A percentile compares a stretch with the other conserved stretches of the same genome.
Conservation (phyloP, 1,140 invertebrate species). For the Aplysia californica region DNA sequence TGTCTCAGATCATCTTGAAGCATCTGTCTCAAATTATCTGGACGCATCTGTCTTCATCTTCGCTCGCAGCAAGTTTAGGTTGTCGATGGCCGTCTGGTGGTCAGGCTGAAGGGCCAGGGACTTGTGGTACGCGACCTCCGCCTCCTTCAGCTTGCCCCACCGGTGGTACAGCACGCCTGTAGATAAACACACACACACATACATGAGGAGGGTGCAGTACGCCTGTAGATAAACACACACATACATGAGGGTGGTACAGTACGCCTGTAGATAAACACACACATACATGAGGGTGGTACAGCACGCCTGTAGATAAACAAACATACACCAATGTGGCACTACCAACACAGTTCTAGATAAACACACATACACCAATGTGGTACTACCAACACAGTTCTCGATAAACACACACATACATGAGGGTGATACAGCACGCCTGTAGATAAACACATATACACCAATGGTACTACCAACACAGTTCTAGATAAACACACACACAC, state of each 20-base stretch:
- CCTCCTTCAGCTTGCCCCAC: constrained; percentile 84
- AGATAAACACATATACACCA: not conserved
- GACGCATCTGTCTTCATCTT: constrained; percentile 46
- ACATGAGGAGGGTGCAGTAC: not conserved
- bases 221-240: not conserved
- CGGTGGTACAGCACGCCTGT: constrained; percentile 92
- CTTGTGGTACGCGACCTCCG: constrained; percentile 80
- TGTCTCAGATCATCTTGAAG: too few relatives aligned
- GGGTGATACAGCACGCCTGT: constrained; percentile 90
- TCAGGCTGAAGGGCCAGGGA: constrained; percentile 80
- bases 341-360: not conserved
- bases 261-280: not conserved
- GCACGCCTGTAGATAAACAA: constrained; percentile 80
- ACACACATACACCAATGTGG: not conserved
- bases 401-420: not conserved
- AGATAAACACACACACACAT: too few relatives aligned
- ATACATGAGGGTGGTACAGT: not conserved
- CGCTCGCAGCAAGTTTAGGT: constrained; percentile 71
- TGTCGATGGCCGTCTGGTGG: constrained; percentile 66
- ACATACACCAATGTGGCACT: not conserved
- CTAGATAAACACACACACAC: too few relatives aligned
- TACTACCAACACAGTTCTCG: not conserved
- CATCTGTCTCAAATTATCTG: too few relatives aligned
- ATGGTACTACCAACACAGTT: not conserved
- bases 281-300: constrained; percentile 79